Conservation (phyloP, 2,113 vertebrate genomes). For the Microcebus murinus region DNA sequence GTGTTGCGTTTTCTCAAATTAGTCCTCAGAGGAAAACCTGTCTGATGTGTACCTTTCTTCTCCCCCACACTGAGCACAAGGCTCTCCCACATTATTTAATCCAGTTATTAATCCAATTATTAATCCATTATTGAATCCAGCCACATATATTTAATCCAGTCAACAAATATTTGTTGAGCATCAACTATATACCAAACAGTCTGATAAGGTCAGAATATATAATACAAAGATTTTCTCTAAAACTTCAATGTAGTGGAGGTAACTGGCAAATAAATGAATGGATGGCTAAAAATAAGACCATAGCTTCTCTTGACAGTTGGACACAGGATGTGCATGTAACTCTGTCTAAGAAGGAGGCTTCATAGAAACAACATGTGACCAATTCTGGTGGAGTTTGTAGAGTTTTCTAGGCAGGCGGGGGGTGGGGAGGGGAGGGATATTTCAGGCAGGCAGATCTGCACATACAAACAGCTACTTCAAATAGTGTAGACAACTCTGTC, state of each 20-base stretch:
- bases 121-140: too few species aligned
- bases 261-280: not conserved
- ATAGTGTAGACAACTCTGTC: not conserved
- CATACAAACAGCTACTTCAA: not conserved
- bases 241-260: not conserved
- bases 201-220: not conserved
- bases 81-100: not conserved
- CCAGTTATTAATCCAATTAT: too few species aligned
- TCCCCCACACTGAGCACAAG: not conserved
- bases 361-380: not conserved
- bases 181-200: not conserved
- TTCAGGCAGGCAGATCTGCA: not conserved
- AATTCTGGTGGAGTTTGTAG: not conserved
- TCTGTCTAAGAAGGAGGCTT: not conserved
- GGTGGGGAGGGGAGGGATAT: not conserved
- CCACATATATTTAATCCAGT: not conserved
- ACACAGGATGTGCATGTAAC: not conserved
- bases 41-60: not conserved
- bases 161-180: not conserved
- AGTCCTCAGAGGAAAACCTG: not conserved
- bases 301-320: not conserved
- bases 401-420: not conserved
- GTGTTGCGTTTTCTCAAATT: slow-evolving; percentile 40
- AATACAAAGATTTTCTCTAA: not conserved
- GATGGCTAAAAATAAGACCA: not conserved